These are phyloP conservation scores for Nipponia nippon DNA, from an alignment of 2,113 vertebrate genomes.

Conservation along the genomic window DNA sequence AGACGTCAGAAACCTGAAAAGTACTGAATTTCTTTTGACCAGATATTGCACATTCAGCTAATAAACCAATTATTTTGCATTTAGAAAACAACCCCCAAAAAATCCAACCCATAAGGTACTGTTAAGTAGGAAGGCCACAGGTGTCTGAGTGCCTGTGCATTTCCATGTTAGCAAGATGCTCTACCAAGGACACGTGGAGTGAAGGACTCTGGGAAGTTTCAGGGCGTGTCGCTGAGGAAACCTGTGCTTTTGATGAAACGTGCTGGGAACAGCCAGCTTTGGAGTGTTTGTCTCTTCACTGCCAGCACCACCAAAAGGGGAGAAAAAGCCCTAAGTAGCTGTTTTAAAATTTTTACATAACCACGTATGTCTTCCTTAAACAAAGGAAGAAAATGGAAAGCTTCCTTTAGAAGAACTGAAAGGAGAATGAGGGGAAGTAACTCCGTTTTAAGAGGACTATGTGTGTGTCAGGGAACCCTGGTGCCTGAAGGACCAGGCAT, in stretches of 20 bases:
- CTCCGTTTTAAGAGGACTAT: not conserved
- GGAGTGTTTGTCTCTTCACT: not conserved
- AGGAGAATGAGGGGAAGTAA: not conserved
- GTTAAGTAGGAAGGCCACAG: fast-evolving
- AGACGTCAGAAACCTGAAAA: not conserved
- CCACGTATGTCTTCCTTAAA: not conserved
- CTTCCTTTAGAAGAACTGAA: not conserved
- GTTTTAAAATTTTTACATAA: not conserved
- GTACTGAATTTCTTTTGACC: not conserved
- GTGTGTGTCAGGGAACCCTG: not conserved
- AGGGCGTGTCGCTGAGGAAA: not conserved
- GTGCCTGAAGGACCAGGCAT: not conserved
- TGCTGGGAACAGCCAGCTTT: not conserved
- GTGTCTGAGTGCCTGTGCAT: not conserved
- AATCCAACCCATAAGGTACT: not conserved
- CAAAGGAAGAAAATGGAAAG: not conserved
- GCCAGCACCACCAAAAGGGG: not conserved
- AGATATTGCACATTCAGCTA: not conserved
- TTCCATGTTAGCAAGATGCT: not conserved
- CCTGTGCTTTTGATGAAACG: not conserved
- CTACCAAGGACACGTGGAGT: not conserved
- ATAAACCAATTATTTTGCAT: not conserved
- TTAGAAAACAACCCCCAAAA: not conserved
- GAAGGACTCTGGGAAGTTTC: not conserved
- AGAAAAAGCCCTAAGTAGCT: not conserved